phyloP scores from a whole-genome alignment of 2,888 invertebrate species.

The Onchidella celtica region DNA sequence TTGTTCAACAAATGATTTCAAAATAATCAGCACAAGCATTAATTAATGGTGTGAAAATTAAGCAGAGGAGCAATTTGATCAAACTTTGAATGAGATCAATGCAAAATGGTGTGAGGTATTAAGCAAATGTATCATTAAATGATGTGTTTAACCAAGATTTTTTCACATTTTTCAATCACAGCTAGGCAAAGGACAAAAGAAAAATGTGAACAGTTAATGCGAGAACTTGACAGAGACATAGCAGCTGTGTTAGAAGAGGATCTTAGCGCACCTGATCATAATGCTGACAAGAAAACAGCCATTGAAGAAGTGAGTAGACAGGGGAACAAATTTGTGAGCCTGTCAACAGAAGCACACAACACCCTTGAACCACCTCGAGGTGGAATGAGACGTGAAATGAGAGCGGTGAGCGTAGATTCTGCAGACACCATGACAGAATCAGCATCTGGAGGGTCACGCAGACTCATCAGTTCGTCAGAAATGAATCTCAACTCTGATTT shows the following conservation, averaged over 20 bases:
- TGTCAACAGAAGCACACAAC: not conserved
- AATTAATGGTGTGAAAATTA: too few species aligned
- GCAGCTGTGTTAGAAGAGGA: slow-evolving; percentile 71
- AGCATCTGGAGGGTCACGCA: not conserved
- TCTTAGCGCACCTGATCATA: slow-evolving; percentile 55
- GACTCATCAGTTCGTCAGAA: slow-evolving; percentile 38
- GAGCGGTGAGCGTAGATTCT: slow-evolving; percentile 46
- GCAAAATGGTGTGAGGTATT: too few species aligned
- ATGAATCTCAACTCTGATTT: slow-evolving; percentile 46
- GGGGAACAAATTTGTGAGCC: not conserved
- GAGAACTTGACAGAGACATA: slow-evolving; percentile 75
- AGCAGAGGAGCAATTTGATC: too few species aligned
- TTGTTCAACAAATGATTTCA: too few species aligned
- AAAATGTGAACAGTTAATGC: slow-evolving; percentile 61
- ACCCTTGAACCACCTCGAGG: slow-evolving; percentile 15
- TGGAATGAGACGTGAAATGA: slow-evolving; percentile 28
- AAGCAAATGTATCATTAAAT: too few species aligned
- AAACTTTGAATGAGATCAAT: too few species aligned
- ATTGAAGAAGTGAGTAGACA: slow-evolving; percentile 35
- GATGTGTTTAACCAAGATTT: too few species aligned
- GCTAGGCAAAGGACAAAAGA: slow-evolving; percentile 32
- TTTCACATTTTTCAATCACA: not conserved
- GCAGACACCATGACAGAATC: slow-evolving; percentile 18
- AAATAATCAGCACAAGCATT: too few species aligned
- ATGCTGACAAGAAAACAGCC: slow-evolving; percentile 57